Evolutionary conservation across 2,888 invertebrate species (phyloP).

Genomic region (Agrenia bidenticulata): DNA sequence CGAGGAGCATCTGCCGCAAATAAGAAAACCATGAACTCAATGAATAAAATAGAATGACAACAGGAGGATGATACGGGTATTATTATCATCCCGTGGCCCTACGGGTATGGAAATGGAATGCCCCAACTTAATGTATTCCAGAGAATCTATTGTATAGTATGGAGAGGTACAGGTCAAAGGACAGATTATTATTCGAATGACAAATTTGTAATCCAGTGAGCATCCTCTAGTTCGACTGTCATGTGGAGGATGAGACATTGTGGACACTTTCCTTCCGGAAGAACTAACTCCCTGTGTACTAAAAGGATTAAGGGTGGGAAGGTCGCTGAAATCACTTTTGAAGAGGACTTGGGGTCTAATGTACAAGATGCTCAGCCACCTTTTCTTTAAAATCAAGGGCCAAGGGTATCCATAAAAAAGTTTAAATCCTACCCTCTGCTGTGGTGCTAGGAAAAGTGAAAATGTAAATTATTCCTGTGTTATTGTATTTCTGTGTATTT

Average conservation of each 20-base stretch:
- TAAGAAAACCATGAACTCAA: background rate
- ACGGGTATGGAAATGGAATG: too few species aligned
- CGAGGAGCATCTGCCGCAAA: slow-evolving; percentile 13
- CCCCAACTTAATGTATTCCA: too few species aligned
- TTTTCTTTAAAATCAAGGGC: background rate
- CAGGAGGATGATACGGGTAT: slow-evolving; percentile 12
- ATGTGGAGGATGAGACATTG: background rate
- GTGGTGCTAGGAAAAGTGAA: background rate
- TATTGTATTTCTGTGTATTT: too few species aligned
- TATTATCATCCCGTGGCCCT: slow-evolving; percentile 1
- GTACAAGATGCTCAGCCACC: background rate
- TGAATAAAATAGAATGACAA: slow-evolving; percentile 12
- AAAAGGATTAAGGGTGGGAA: slow-evolving; percentile 12
- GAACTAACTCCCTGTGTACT: slow-evolving; percentile 13
- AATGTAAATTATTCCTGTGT: background rate
- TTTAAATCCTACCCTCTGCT: background rate
- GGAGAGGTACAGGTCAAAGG: too few species aligned
- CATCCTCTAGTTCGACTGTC: too few species aligned
- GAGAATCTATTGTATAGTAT: too few species aligned
- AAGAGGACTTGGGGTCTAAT: background rate
- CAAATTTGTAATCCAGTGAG: too few species aligned
- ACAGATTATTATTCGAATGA: too few species aligned
- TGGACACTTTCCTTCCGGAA: slow-evolving; percentile 13
- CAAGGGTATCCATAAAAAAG: background rate
- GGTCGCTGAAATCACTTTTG: slow-evolving; percentile 14